These are phyloP conservation scores for Astropecten irregularis DNA, from an alignment of 53 echinoderm and acorn worm genomes.

Conservation along the genomic window DNA sequence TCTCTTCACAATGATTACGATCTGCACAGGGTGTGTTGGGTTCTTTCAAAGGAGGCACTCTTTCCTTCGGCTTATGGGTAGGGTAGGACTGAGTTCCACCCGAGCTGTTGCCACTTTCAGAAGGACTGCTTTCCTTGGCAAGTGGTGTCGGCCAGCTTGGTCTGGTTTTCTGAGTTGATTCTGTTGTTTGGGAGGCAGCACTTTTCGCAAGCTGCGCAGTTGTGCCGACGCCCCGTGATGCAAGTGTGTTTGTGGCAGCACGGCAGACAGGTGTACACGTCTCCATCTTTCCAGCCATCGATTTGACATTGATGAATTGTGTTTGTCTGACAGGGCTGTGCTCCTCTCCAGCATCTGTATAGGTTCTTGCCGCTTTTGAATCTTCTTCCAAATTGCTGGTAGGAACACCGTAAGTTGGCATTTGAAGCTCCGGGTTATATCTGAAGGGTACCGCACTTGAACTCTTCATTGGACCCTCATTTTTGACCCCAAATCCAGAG, in stretches of 20 bases:
- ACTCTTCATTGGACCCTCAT: not conserved
- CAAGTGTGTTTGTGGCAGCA: not conserved
- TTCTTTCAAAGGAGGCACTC: too few species aligned
- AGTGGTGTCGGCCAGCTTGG: not conserved
- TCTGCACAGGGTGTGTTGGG: too few species aligned
- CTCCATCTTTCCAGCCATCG: not conserved
- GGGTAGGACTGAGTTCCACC: too few species aligned
- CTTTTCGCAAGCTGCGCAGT: too few species aligned
- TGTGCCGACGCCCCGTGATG: too few species aligned
- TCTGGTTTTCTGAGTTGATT: not conserved
- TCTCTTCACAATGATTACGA: not conserved
- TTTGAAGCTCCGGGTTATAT: not conserved
- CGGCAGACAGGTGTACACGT: slow-evolving; percentile 15
- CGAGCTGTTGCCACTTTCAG: not conserved
- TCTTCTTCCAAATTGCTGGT: not conserved
- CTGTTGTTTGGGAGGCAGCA: not conserved
- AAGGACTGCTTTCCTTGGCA: not conserved
- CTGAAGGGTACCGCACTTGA: not conserved
- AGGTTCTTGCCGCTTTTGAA: not conserved
- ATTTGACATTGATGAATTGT: slow-evolving; percentile 7
- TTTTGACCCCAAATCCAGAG: not conserved
- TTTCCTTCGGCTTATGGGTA: too few species aligned
- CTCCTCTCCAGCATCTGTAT: not conserved
- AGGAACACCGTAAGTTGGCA: not conserved
- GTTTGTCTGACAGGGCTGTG: not conserved